These are phyloP conservation scores for Acanthurus leucopareius DNA, from an alignment of 2,797 vertebrate genomes.

Conservation along the genomic window DNA sequence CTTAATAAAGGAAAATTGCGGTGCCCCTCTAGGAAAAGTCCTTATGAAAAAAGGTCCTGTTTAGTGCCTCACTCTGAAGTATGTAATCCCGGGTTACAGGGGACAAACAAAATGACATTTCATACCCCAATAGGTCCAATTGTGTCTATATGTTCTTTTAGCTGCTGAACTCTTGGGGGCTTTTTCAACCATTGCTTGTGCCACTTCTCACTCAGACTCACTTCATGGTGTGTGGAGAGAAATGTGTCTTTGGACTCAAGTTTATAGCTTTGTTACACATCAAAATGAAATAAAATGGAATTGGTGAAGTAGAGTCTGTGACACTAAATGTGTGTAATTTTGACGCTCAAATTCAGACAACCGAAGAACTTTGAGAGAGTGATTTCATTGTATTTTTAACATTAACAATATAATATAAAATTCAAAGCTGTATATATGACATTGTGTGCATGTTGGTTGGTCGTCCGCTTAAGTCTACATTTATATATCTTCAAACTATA, in stretches of 20 bases:
- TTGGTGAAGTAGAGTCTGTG: neutral
- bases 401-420: no score
- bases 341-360: neutral
- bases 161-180: slow-evolving; percentile 14
- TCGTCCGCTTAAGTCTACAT: neutral
- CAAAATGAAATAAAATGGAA: slow-evolving; percentile 15
- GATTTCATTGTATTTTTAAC: neutral
- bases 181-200: slow-evolving; percentile 34
- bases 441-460: neutral
- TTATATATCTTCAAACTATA: neutral
- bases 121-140: slow-evolving; percentile 37
- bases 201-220: slow-evolving; percentile 16
- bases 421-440: no score
- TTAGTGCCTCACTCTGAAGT: slow-evolving; percentile 44
- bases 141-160: slow-evolving; percentile 30
- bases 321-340: slow-evolving; percentile 3
- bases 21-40: slow-evolving; percentile 58
- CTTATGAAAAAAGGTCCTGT: slow-evolving; percentile 57
- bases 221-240: slow-evolving; percentile 23
- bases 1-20: slow-evolving; percentile 76
- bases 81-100: slow-evolving; percentile 65
- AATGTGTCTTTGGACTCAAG: slow-evolving; percentile 10
- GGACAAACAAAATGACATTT: slow-evolving; percentile 65
- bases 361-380: neutral
- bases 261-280: slow-evolving; percentile 16